Evolutionary conservation across 2,797 vertebrate species (phyloP).

Genomic region (Hapalemur alaotrensis): DNA sequence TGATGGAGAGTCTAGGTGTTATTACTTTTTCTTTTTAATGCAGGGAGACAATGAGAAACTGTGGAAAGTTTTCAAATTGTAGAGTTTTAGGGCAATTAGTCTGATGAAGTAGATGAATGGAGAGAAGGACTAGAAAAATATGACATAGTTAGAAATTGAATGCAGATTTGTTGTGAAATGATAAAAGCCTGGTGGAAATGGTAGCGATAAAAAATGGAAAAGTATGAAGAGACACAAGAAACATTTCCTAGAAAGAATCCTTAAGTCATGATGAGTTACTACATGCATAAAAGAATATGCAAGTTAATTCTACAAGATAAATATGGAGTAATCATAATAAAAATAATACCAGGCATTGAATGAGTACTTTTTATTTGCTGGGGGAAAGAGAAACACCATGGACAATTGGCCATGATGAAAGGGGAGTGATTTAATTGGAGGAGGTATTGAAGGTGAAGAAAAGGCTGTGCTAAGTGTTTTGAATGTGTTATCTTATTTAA

Average conservation of each 20-base stretch:
- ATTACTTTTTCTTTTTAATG: neutral
- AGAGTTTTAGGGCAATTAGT: neutral
- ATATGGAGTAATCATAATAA: neutral
- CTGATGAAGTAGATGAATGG: neutral
- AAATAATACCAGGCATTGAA: neutral
- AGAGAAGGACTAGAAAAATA: neutral
- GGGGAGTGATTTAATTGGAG: neutral
- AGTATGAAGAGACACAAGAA: neutral
- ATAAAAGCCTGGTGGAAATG: neutral
- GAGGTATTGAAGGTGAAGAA: neutral
- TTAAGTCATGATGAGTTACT: neutral
- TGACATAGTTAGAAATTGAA: neutral
- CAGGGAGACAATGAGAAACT: neutral
- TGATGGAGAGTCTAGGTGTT: neutral
- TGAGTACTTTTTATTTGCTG: neutral
- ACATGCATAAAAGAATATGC: neutral
- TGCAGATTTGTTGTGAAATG: slow-evolving; percentile 13
- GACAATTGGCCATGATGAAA: neutral
- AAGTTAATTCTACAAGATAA: slow-evolving; percentile 13
- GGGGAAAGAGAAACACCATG: neutral
- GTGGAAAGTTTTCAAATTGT: neutral
- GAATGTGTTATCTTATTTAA: neutral
- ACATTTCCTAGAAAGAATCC: neutral
- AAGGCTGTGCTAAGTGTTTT: neutral
- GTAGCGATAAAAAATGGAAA: neutral